Evolutionary conservation across 2,113 vertebrate species (phyloP).

Genomic region (Solenodon paradoxus): DNA sequence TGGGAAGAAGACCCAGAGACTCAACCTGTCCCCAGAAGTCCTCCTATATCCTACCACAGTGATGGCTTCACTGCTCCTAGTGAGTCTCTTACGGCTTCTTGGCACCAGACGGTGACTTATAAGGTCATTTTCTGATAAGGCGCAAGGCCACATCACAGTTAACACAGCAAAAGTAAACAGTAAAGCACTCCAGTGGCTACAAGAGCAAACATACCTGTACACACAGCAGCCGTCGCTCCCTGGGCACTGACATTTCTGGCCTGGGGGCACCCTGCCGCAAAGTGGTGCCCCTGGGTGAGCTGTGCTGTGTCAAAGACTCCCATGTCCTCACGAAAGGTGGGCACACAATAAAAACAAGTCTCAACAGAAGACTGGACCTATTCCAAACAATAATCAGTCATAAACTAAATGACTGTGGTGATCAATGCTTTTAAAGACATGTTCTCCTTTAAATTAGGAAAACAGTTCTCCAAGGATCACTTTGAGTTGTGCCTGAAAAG

Average conservation of each 20-base stretch:
- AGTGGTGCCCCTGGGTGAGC: neutral
- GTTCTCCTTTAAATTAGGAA: neutral
- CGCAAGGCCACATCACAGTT: neutral
- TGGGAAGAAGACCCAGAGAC: neutral
- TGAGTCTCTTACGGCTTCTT: neutral
- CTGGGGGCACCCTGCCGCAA: too few relatives aligned
- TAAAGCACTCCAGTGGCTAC: neutral
- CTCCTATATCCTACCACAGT: neutral
- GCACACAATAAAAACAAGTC: neutral
- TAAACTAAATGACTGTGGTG: neutral
- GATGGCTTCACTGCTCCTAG: neutral
- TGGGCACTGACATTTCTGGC: neutral
- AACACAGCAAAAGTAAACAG: neutral
- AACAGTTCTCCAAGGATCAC: neutral
- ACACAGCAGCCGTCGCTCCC: rapidly evolving
- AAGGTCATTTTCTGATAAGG: neutral
- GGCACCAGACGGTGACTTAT: neutral
- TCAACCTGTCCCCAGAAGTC: neutral
- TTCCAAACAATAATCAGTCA: neutral
- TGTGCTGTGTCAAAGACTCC: neutral
- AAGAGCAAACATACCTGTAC: rapidly evolving
- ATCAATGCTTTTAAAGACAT: neutral
- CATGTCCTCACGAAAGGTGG: neutral
- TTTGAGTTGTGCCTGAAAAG: neutral
- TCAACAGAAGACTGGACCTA: neutral